These are phyloP conservation scores for Zaprionus inermis DNA, from an alignment of 1,140 invertebrate genomes.

Conservation along the genomic window DNA sequence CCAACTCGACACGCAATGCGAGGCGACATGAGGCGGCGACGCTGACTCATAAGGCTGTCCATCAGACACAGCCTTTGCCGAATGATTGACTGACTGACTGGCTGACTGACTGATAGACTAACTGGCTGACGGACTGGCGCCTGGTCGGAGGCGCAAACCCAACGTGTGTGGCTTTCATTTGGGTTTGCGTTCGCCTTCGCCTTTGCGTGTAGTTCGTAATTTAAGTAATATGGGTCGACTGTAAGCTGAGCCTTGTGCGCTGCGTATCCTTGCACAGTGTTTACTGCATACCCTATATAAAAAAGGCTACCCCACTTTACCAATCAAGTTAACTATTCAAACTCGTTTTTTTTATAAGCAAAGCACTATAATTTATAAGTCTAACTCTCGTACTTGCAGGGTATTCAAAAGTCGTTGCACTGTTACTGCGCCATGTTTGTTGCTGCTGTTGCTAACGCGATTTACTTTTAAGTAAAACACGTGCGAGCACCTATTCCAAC, in stretches of 20 bases:
- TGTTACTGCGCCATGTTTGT: slow-evolving; percentile 11
- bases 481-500: slow-evolving; percentile 32
- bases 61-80: slow-evolving; percentile 47
- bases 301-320: background rate
- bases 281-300: background rate
- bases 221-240: slow-evolving; percentile 77
- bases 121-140: slow-evolving; percentile 36
- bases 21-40: slow-evolving; percentile 14
- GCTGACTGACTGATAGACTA: slow-evolving; percentile 24
- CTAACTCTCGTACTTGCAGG: background rate
- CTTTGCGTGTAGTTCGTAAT: slow-evolving; percentile 79
- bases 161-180: slow-evolving; percentile 65
- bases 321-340: background rate
- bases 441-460: slow-evolving; percentile 62
- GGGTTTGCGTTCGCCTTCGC: slow-evolving; percentile 36
- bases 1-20: slow-evolving; percentile 35
- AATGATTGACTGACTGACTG: slow-evolving; percentile 55
- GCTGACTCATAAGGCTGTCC: slow-evolving; percentile 67
- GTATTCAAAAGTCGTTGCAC: background rate
- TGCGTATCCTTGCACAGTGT: slow-evolving; percentile 54
- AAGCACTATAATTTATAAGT: background rate
- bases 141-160: slow-evolving; percentile 42
- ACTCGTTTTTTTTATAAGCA: background rate
- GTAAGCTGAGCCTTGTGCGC: slow-evolving; percentile 47
- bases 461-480: slow-evolving; percentile 69